Evolutionary conservation across 92 coral and sea anemone species (phyloP).

Genomic region (Heteractis magnifica): DNA sequence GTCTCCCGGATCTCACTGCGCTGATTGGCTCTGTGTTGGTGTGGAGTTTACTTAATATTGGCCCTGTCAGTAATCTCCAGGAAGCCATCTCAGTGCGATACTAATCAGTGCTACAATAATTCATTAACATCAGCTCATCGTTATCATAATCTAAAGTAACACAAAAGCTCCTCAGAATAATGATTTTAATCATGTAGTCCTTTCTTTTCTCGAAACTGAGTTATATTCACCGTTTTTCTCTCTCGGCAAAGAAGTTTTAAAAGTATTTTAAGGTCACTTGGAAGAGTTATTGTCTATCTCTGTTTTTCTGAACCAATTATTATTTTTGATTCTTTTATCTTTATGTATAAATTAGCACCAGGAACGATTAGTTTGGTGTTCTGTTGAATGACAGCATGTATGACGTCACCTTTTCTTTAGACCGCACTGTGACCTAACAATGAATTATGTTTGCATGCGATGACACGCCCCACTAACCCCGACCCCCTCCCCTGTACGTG

Average conservation of each 20-base stretch:
- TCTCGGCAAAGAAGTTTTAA: neutral
- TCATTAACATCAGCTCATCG: neutral
- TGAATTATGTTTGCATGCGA: slow-evolving; percentile 9
- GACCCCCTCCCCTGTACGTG: neutral
- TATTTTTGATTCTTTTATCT: neutral
- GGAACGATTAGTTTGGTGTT: neutral
- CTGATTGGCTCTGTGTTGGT: too few species aligned
- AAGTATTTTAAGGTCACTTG: neutral
- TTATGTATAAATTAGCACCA: neutral
- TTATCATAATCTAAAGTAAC: slow-evolving; percentile 7
- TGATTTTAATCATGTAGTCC: neutral
- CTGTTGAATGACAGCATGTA: neutral
- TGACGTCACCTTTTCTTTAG: neutral
- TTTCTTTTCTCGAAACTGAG: neutral
- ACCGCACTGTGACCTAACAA: neutral
- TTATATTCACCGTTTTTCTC: neutral
- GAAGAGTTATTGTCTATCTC: neutral
- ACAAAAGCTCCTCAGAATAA: slow-evolving; percentile 38
- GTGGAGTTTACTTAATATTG: too few species aligned
- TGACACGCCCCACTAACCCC: neutral
- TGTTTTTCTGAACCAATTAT: neutral
- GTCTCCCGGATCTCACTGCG: neutral
- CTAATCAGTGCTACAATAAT: neutral
- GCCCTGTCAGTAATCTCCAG: too few species aligned
- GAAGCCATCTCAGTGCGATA: neutral